Conservation (phyloP, 2,797 vertebrate species). For the Tragopan temminckii region DNA sequence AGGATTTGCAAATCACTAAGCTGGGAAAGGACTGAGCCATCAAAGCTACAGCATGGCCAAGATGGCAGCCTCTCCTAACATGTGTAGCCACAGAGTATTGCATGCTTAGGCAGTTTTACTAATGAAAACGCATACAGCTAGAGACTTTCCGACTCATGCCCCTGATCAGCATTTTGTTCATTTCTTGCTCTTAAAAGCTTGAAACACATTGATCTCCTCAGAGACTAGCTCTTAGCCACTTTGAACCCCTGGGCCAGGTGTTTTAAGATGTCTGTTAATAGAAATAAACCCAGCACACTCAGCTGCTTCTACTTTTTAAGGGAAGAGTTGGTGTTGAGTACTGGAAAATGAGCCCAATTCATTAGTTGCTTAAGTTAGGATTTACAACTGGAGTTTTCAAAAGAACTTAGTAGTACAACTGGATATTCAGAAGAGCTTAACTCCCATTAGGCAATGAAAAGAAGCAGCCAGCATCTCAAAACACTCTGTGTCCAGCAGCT, state of each 20-base stretch:
- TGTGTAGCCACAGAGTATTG: accelerated
- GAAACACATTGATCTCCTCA: neutral
- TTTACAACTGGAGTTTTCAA: slow-evolving; percentile 4
- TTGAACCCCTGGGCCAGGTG: neutral
- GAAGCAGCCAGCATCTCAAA: slow-evolving; percentile 7
- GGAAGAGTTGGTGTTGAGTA: neutral
- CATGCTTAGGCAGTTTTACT: neutral
- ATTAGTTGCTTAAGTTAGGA: neutral
- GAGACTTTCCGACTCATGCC: neutral
- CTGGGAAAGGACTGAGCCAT: neutral
- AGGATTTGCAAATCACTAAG: neutral
- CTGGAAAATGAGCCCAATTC: neutral
- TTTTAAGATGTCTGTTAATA: neutral
- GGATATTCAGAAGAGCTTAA: slow-evolving; percentile 24
- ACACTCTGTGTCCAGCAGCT: neutral
- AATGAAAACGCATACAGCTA: neutral
- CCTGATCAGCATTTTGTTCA: neutral
- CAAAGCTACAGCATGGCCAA: neutral
- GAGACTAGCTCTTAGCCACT: neutral
- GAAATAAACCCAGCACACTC: neutral
- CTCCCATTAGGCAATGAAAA: neutral
- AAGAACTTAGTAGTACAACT: neutral
- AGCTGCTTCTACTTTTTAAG: neutral
- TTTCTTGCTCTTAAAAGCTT: neutral
- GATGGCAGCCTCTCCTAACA: neutral